phyloP scores from a whole-genome alignment of 1,140 invertebrate species.

The Matsumurasca onukii region DNA sequence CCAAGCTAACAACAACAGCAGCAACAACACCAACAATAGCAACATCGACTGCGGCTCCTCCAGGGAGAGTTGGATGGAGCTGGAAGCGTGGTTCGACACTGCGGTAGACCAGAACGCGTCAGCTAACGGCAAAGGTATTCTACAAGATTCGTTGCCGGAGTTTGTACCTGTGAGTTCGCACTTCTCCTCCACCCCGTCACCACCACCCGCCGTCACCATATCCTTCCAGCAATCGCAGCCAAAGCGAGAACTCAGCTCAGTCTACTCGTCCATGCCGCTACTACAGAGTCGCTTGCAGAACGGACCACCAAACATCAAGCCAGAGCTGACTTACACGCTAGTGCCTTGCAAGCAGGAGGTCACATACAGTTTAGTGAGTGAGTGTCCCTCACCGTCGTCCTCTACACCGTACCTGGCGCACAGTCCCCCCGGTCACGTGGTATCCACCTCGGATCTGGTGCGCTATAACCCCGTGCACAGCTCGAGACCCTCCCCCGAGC shows the following conservation, averaged over 20 bases:
- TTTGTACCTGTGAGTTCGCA: conserved; percentile 56
- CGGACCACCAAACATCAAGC: conserved; percentile 42
- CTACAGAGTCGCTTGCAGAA: conserved; percentile 56
- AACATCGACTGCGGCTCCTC: conserved; percentile 55
- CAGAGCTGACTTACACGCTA: conserved; percentile 38
- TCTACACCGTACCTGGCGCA: conserved; percentile 54
- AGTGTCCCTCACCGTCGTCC: conserved; percentile 49
- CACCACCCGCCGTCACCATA: conserved; percentile 34
- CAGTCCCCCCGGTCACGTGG: conserved; percentile 53
- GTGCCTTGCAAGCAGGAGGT: conserved; percentile 42
- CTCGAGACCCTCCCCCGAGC: conserved; percentile 42
- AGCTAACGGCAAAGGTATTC: conserved; percentile 46
- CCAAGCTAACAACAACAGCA: conserved; percentile 56
- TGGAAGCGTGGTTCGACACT: conserved; percentile 80
- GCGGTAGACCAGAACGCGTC: conserved; percentile 47
- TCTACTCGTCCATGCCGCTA: conserved; percentile 62
- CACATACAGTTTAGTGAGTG: conserved; percentile 39
- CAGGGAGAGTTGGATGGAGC: conserved; percentile 75
- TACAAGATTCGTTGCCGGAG: conserved; percentile 63
- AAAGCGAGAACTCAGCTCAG: conserved; percentile 39
- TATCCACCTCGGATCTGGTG: conserved; percentile 51
- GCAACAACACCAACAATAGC: conserved; percentile 45
- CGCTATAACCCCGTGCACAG: conserved; percentile 41
- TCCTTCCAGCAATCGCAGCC: conserved; percentile 41
- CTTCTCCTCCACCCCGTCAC: conserved; percentile 51